These are phyloP conservation scores for Thera obeliscata DNA, from an alignment of 2,888 invertebrate genomes.

Conservation along the genomic window DNA sequence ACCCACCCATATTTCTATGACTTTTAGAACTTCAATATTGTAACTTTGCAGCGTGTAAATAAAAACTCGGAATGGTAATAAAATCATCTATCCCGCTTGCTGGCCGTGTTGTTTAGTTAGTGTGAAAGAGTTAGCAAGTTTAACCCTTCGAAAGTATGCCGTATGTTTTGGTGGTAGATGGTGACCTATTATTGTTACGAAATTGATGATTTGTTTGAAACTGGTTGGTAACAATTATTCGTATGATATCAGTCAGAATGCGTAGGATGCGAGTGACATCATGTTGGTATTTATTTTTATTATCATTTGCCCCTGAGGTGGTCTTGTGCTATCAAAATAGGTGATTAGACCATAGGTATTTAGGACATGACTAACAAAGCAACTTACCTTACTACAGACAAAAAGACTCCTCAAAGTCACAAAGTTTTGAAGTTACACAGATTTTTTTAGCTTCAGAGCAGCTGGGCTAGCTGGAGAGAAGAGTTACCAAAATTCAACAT, in stretches of 20 bases:
- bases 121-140: conserved; percentile 65
- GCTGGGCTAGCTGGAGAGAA: no score
- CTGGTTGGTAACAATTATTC: conserved; percentile 21
- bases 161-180: conserved; percentile 67
- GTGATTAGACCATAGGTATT: conserved; percentile 6
- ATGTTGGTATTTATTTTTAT: conserved; percentile 47
- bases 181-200: conserved; percentile 76
- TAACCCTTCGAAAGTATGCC: conserved; percentile 74
- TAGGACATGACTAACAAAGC: conserved; percentile 2
- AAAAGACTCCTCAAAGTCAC: neutral
- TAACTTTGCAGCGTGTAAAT: conserved; percentile 63
- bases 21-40: conserved; percentile 40
- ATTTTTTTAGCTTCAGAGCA: no score
- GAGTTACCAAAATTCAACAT: no score
- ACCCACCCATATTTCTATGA: conserved; percentile 30
- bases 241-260: conserved; percentile 43
- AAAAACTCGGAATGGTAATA: conserved; percentile 66
- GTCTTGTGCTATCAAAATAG: conserved; percentile 13
- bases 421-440: no score
- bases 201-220: conserved; percentile 57
- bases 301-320: conserved; percentile 20
- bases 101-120: conserved; percentile 49
- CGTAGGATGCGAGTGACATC: conserved; percentile 61
- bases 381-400: neutral
- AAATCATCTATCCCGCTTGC: conserved; percentile 64